Evolutionary conservation across 2,113 vertebrate genomes (phyloP), one percentile per base, ranked within the genome.

Genomic region (Scatophagus argus): DNA sequence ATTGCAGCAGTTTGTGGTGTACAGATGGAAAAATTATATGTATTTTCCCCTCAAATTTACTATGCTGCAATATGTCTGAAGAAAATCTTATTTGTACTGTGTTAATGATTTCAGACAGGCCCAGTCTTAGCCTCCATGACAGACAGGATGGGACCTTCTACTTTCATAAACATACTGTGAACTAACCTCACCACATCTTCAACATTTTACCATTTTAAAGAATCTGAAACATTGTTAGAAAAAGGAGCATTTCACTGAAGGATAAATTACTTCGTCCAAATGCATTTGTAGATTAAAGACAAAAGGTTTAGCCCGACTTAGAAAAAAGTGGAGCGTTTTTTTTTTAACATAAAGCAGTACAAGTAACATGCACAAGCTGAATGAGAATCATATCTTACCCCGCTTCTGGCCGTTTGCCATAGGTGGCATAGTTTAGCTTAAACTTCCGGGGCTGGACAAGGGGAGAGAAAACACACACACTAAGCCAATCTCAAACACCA

Each of bases 401-500:
- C 71, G 93, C 92, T 51, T 96, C 94, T 47, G 94, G 92, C 59
- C 94, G 89, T 68, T 96, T 96, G 2, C 94, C 94, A 14, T 95
- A 95, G 44, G 95, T 94, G 59, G 95, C 95, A 93, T 93, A 96
- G 86, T 96, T 96, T 82, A 96, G 92, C 90, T 96, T 96, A 90
- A 96, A 96, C 78, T 96, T 96, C 75, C 94, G 93, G 82, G 95
- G 95, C 95, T 96, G 87, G 66, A 86, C 58, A 55, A 51, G 41
- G 23, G 74, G 63, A 92, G 71, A 91, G 61, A 89, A 51, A 88
- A 69, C 16, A 44, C 72, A 75, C 51, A 79, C 29, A 63, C 73
- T 89, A 6, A 91, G 81, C 60, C 44, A 32, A 77, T 32, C n/a
- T 68, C 44, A 51, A 55, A 51, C 17, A 64, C 25, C 36, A 49